A percentile compares a stretch with the other conserved stretches of the same genome.
Evolutionary conservation across 2,797 vertebrate genomes (phyloP).

Genomic region (Microctenopoma stevenorrisi): DNA sequence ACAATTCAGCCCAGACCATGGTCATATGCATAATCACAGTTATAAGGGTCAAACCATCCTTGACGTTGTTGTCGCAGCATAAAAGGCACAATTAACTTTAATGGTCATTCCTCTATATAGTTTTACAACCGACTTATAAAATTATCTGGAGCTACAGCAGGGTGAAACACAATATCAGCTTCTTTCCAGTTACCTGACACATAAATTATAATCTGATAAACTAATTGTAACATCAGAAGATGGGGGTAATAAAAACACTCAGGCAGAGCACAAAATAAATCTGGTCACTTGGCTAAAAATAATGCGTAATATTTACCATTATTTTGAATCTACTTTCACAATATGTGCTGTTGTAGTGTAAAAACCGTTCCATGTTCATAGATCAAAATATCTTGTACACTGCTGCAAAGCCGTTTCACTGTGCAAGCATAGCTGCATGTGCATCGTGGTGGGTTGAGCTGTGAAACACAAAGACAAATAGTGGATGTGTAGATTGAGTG

Average conservation of each 20-base stretch:
- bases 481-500: slow-evolving; percentile 13
- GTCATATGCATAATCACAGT: slow-evolving; percentile 10
- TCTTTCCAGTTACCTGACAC: neutral
- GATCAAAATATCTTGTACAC: neutral
- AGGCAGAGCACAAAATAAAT: neutral
- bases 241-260: neutral
- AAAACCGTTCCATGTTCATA: neutral
- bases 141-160: slow-evolving; percentile 13
- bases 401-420: no score
- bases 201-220: neutral
- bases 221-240: neutral
- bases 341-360: neutral
- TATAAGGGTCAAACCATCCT: slow-evolving; percentile 16
- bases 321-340: neutral
- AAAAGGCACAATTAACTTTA: slow-evolving; percentile 28
- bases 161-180: neutral
- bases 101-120: neutral
- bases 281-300: neutral
- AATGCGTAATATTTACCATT: neutral
- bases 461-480: slow-evolving; percentile 6
- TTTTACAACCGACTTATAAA: slow-evolving; percentile 34
- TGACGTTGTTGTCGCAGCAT: slow-evolving; percentile 10
- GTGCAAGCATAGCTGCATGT: no score
- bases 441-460: no score
- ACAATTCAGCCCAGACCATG: neutral